A percentile compares a stretch with the other conserved stretches of the same genome.
phyloP scores from a whole-genome alignment of 2,888 invertebrate genomes.

The Azorinus chamasolen region DNA sequence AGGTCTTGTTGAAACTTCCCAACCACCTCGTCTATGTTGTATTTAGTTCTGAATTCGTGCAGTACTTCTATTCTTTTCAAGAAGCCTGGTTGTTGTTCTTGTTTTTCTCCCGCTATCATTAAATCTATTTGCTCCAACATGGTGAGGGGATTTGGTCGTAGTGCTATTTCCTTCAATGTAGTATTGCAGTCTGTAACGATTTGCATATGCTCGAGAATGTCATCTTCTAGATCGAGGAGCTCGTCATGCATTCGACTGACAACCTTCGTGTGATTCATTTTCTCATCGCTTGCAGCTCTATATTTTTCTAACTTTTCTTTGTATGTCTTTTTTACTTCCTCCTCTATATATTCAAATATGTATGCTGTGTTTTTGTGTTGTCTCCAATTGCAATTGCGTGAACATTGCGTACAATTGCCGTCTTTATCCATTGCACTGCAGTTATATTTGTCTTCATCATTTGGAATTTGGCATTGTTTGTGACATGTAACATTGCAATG shows the following conservation, averaged over 20 bases:
- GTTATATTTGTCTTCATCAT: conserved; percentile 61
- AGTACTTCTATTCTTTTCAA: neutral
- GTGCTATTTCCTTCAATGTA: conserved; percentile 67
- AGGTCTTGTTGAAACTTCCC: too few relatives aligned
- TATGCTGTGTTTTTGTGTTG: conserved; percentile 47
- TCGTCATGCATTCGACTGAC: conserved; percentile 20
- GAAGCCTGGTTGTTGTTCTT: conserved; percentile 31
- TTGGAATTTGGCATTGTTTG: conserved; percentile 56
- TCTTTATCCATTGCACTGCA: conserved; percentile 61
- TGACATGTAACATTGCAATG: conserved; percentile 75
- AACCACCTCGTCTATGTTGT: too few relatives aligned
- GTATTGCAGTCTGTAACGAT: conserved; percentile 35
- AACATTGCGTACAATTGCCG: conserved; percentile 49
- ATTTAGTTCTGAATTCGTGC: neutral
- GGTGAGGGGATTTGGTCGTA: conserved; percentile 67
- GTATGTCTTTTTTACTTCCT: conserved; percentile 55
- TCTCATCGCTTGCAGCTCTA: conserved; percentile 47
- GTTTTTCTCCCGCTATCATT: conserved; percentile 69
- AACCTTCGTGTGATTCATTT: conserved; percentile 30
- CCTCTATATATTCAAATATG: conserved; percentile 18
- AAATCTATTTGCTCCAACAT: conserved; percentile 72
- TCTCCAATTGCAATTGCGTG: conserved; percentile 44
- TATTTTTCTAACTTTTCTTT: conserved; percentile 64
- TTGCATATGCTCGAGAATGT: conserved; percentile 45
- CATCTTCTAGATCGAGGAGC: conserved; percentile 41